Base-by-base conservation (phyloP, 1,140 invertebrate genomes). In the Zeugodacus cucurbitae region DNA sequence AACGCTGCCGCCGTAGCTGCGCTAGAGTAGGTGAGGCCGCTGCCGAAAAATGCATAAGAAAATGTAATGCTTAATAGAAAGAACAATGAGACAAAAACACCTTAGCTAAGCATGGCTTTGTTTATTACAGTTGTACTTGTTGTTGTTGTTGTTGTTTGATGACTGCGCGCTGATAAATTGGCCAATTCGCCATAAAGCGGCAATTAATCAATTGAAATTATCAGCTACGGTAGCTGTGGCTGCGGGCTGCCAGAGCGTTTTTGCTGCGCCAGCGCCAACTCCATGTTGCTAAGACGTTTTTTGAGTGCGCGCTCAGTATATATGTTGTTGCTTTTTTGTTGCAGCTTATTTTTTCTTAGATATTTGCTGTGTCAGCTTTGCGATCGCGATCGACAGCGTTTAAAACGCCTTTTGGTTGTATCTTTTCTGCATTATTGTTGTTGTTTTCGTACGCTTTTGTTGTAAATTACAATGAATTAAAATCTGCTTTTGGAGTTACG, bases 151-250 rank as follows among this genome's bases (percentile, higher is more conserved):
- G 87, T 70, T 78, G 87, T 34, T 7, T 70, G 87, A 89, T 89
- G 74, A 58, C 88, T 85, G 44, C 48, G 58, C 87, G 59, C 59
- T 82, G 88, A 89, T 89, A 87, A 89, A 89, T 89, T 89, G 86
- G 86, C 74, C 62, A 74, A 87, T 74, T 87, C 86, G 88, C 88
- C 87, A 89, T 89, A 89, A 87, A 89, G 86, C 87, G 88, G 88
- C 78, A 89, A 89, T 89, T 89, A 89, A 89, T 89, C 88, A 89
- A 89, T 89, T 89, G 88, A 89, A 89, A 89, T 89, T 89, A 89
- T 89, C 88, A 89, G 88, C 86, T 89, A 88, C 88, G 88, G 88
- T 88, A 88, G 88, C 88, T 87, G 29, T 87, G 57, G 88, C 88
- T 88, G 67, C 57, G 86, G 88, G 88, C 88, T 88, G 62, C 54